phyloP scores from a whole-genome alignment of 53 echinoderm and acorn worm genomes.

The Echinarachnius parma region DNA sequence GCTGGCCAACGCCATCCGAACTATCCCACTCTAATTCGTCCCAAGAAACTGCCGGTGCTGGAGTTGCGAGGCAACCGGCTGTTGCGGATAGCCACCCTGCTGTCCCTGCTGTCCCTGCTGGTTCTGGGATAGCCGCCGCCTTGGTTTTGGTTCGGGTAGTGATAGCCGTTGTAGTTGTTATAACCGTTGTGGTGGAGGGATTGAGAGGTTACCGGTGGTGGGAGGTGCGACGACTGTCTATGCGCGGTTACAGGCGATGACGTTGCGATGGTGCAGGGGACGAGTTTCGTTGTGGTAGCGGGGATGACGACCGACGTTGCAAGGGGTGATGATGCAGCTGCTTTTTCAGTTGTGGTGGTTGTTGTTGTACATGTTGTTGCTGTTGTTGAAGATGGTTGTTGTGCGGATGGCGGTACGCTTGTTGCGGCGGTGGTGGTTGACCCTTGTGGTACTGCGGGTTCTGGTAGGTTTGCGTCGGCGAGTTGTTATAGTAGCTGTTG shows the following conservation, averaged over 20 bases:
- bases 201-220: slow-evolving; percentile 5
- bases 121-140: neutral
- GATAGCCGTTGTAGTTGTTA: slow-evolving; percentile 1
- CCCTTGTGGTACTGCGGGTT: slow-evolving; percentile 44
- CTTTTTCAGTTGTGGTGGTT: neutral
- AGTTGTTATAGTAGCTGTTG: slow-evolving; percentile 26
- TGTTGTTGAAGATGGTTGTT: slow-evolving; percentile 14
- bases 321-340: slow-evolving; percentile 20
- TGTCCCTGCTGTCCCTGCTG: slow-evolving; percentile 29
- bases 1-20: no score
- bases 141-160: slow-evolving; percentile 40
- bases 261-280: slow-evolving; percentile 28
- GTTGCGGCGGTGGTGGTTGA: slow-evolving; percentile 9
- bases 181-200: slow-evolving; percentile 28
- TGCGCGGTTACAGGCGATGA: slow-evolving; percentile 1
- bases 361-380: slow-evolving; percentile 27
- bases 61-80: slow-evolving; percentile 17
- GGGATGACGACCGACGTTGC: neutral
- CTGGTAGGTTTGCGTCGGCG: slow-evolving; percentile 11
- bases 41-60: slow-evolving; percentile 47
- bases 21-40: slow-evolving; percentile 97
- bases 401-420: slow-evolving; percentile 50
- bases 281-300: slow-evolving; percentile 9
- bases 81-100: slow-evolving; percentile 20
- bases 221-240: slow-evolving; percentile 32